Percentiles rank a stretch among this genome's conserved stretches.
phyloP scores from a whole-genome alignment of 2,113 vertebrate genomes.

The Cynopterus brachyotis region DNA sequence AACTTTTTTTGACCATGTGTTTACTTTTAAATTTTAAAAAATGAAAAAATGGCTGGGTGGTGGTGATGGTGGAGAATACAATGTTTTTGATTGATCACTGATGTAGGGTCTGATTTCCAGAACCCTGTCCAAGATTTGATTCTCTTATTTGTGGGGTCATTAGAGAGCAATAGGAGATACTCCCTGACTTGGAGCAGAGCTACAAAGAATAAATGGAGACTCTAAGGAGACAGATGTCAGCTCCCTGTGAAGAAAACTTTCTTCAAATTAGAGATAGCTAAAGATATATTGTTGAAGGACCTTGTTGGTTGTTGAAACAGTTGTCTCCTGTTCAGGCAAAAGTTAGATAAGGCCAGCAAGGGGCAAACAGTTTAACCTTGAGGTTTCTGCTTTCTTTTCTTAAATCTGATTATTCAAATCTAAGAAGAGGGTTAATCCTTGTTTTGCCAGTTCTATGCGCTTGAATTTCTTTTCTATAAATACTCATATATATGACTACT shows the following conservation, averaged over 20 bases:
- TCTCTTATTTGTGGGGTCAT: background rate
- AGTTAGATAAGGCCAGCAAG: background rate
- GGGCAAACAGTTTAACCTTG: background rate
- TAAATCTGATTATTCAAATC: constrained; percentile 32
- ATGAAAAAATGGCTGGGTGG: background rate
- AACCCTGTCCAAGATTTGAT: background rate
- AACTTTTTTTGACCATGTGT: background rate
- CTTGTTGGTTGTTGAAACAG: background rate
- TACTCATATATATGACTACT: background rate
- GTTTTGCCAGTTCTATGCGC: background rate
- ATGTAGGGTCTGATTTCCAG: background rate
- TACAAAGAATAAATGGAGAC: background rate
- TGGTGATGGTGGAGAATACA: fast-evolving
- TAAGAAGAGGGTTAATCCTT: background rate
- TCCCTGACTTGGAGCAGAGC: background rate
- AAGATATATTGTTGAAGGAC: background rate
- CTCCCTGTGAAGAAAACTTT: background rate
- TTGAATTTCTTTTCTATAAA: background rate
- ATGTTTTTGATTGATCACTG: background rate
- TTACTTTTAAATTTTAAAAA: constrained; percentile 29
- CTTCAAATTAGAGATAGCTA: background rate
- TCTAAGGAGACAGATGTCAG: background rate
- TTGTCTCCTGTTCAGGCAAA: background rate
- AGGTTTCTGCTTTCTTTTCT: constrained; percentile 44
- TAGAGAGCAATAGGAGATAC: no score